A percentile compares a stretch with the other conserved stretches of the same genome.
Evolutionary conservation across 2,113 vertebrate species (phyloP).

Genomic region (Mormyrus iriodes): DNA sequence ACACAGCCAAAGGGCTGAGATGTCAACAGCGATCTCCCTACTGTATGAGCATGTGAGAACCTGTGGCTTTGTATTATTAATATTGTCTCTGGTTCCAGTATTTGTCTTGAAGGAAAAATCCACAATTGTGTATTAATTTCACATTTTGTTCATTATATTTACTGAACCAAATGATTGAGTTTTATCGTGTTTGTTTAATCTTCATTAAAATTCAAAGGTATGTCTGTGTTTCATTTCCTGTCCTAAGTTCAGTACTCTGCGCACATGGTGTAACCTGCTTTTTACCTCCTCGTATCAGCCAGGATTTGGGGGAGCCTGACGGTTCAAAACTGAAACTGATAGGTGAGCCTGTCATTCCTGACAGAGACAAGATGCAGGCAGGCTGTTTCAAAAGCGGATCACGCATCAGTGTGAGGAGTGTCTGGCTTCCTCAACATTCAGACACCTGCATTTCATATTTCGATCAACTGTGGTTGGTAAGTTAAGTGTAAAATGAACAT

Average conservation of each 20-base stretch:
- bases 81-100: not conserved
- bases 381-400: not conserved
- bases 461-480: not conserved
- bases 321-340: not conserved
- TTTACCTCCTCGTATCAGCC: not conserved
- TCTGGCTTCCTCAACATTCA: not conserved
- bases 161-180: not conserved
- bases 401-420: not conserved
- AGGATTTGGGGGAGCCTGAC: not conserved
- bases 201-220: not conserved
- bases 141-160: not conserved
- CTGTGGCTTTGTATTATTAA: not conserved
- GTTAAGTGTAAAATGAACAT: not conserved
- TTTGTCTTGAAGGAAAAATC: conserved; percentile 2
- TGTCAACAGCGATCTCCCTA: not conserved
- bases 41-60: not conserved
- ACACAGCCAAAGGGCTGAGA: not conserved
- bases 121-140: not conserved
- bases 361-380: not conserved
- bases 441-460: not conserved
- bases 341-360: not conserved
- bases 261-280: not conserved
- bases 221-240: not conserved
- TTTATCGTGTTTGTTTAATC: not conserved
- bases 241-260: not conserved